These are phyloP conservation scores for Rhegmatorhina hoffmannsi DNA, from an alignment of 2,113 vertebrate species.

Conservation along the genomic window DNA sequence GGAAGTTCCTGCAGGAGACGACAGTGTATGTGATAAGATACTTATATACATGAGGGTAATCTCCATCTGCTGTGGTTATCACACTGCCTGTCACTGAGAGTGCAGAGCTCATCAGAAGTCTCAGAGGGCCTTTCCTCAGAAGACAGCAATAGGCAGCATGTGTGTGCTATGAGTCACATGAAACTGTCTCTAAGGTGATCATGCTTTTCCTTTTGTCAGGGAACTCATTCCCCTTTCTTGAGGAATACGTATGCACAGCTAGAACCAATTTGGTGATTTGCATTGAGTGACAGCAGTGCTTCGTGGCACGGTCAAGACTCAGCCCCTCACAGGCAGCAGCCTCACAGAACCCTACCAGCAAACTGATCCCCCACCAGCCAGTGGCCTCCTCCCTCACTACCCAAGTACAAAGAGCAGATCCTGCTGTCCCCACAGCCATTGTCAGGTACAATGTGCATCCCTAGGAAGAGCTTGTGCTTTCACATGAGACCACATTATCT, in stretches of 20 bases:
- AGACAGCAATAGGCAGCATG: not conserved
- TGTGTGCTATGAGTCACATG: not conserved
- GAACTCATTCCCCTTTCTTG: not conserved
- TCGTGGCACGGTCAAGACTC: not conserved
- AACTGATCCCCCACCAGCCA: not conserved
- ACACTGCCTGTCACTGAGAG: not conserved
- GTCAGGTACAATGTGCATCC: fast-evolving
- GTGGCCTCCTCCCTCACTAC: not conserved
- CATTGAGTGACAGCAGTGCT: not conserved
- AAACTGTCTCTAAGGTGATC: not conserved
- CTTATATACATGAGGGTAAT: not conserved
- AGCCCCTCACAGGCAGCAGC: not conserved
- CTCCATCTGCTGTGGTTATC: not conserved
- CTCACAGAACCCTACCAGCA: not conserved
- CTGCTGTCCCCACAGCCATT: not conserved
- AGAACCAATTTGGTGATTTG: not conserved
- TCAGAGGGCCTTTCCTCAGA: not conserved
- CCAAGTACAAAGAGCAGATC: not conserved
- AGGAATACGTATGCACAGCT: not conserved
- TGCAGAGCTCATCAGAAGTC: not conserved
- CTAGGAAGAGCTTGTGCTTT: not conserved
- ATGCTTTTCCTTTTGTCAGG: not conserved
- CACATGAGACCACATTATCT: fast-evolving
- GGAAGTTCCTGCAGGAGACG: constrained; percentile 47
- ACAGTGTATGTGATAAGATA: not conserved